Conservation (phyloP, 2,113 vertebrate species). For the Bubalus kerabau region DNA sequence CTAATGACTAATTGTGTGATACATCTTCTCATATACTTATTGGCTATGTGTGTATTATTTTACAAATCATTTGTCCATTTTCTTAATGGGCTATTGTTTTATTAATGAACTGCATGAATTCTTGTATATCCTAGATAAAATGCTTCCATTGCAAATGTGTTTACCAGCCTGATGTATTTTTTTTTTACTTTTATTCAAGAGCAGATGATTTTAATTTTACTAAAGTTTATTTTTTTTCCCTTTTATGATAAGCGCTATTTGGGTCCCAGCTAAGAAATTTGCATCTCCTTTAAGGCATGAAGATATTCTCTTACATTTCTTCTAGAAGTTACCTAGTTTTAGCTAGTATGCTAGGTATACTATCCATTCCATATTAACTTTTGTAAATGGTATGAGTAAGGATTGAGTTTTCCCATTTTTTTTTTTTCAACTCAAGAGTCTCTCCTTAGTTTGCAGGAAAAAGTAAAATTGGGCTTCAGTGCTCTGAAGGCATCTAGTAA, state of each 20-base stretch:
- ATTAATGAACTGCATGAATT: background rate
- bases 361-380: background rate
- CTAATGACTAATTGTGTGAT: background rate
- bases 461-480: too few relatives aligned
- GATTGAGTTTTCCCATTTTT: background rate
- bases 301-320: background rate
- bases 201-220: background rate
- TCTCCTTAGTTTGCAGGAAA: background rate
- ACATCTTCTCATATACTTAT: background rate
- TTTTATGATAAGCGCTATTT: background rate
- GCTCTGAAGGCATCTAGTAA: background rate
- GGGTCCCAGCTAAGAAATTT: background rate
- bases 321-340: background rate
- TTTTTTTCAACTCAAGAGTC: background rate
- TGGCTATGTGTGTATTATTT: background rate
- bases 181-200: background rate
- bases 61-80: background rate
- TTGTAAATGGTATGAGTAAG: background rate
- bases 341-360: background rate
- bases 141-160: background rate
- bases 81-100: background rate
- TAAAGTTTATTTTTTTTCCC: background rate
- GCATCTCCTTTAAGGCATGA: background rate
- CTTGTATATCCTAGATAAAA: background rate
- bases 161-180: background rate